phyloP scores from a whole-genome alignment of 2,888 invertebrate genomes.

The Ophion obscuratus region DNA sequence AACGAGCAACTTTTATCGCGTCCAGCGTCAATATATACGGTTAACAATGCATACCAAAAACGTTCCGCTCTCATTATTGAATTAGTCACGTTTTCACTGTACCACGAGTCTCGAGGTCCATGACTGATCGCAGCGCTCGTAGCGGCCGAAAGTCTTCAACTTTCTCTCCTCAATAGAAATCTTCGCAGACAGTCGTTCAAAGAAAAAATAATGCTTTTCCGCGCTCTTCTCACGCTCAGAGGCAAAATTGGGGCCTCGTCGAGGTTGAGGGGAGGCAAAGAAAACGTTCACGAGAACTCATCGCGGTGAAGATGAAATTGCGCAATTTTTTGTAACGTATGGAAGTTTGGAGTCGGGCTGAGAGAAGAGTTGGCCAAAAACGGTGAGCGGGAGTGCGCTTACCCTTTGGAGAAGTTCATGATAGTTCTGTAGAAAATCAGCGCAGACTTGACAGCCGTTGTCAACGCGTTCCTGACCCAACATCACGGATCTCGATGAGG shows the following conservation, averaged over 20 bases:
- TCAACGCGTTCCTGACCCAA: conserved; percentile 88
- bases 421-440: conserved; percentile 90
- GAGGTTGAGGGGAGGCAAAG: not conserved
- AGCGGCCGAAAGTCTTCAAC: not conserved
- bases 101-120: conserved; percentile 1
- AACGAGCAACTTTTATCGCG: conserved; percentile 1
- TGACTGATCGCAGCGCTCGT: not conserved
- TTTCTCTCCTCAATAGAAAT: not conserved
- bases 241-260: not conserved
- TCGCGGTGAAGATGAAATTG: not conserved
- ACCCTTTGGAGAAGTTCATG: conserved; percentile 90
- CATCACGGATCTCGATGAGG: conserved; percentile 81
- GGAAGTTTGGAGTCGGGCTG: not conserved
- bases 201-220: not conserved
- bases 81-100: not conserved
- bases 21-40: conserved; percentile 53
- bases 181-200: not conserved
- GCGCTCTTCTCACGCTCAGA: not conserved
- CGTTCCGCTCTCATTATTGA: not conserved
- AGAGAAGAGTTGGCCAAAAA: not conserved
- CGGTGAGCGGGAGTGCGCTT: conserved; percentile 76
- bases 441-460: conserved; percentile 89
- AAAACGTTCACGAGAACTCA: not conserved
- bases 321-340: not conserved
- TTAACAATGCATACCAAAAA: conserved; percentile 54